Conservation (phyloP, 2,888 invertebrate genomes). For the Drosophila picticornis region DNA sequence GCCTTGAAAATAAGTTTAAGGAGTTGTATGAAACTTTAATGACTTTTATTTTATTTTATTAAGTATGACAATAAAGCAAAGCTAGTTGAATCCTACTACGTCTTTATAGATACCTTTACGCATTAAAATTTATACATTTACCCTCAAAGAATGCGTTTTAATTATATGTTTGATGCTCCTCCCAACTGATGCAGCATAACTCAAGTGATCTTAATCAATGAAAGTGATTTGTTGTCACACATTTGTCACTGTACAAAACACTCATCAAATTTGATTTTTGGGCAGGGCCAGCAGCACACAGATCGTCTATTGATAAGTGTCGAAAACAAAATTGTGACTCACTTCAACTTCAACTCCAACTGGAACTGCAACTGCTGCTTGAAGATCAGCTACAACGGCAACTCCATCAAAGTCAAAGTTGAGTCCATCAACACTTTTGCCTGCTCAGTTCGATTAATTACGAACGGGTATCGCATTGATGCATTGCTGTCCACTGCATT, state of each 20-base stretch:
- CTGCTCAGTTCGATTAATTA: conserved; percentile 59
- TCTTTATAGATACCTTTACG: background rate
- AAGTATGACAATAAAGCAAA: background rate
- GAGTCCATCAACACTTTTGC: conserved; percentile 61
- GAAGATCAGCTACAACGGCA: background rate
- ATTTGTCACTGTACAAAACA: conserved; percentile 75
- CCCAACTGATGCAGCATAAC: conserved; percentile 28
- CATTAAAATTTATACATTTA: background rate
- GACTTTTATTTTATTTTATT: background rate
- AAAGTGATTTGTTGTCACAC: conserved; percentile 76
- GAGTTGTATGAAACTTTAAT: no score
- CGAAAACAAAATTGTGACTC: conserved; percentile 63
- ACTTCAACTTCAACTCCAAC: conserved; percentile 23
- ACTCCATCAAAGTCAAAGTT: conserved; percentile 11
- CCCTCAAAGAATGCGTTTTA: background rate
- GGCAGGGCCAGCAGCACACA: conserved; percentile 14
- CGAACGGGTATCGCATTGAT: conserved; percentile 49
- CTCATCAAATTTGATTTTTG: conserved; percentile 39
- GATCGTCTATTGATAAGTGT: conserved; percentile 43
- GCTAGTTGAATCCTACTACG: background rate
- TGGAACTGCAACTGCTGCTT: background rate
- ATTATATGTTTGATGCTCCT: background rate
- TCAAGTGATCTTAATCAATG: conserved; percentile 50
- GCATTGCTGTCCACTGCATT: conserved; percentile 60
- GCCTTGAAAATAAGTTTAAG: no score